Base-by-base conservation (phyloP, 2,888 invertebrate genomes). In the Drepanosiphum platanoidis region DNA sequence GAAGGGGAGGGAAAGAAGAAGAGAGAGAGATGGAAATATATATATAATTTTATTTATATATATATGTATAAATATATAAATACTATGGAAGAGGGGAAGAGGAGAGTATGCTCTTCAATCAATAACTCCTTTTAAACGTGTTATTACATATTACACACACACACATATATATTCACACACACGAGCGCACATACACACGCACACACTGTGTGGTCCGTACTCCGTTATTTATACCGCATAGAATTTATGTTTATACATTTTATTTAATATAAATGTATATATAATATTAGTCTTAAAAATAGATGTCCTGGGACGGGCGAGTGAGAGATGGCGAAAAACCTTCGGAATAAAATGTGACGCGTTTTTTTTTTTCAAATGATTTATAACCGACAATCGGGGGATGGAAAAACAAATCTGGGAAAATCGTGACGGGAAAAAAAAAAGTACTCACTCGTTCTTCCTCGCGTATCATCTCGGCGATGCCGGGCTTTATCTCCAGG, bases 381-480 rank as follows among this genome's bases (percentile, higher is more conserved):
- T 3, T 22, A 52, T 22, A 52, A 3, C 27, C 0, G 9, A 1
- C 2, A 9, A 61, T 11, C 18, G n/a, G 8, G 22, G 0, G 27
- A 2, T 27, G 22, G 61, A 27, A 61, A 61, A 5, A 5, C 3
- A 61, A 8, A 8, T 22, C 3, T 1, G 42, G 11, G 1, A 13
- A 42, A 8, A n/a, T n/a, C 3, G 52, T 1, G 7, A 5, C 3
- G 46, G 18, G 3, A 13, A 46, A 52, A 3, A 9, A 30, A 39
- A 13, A 39, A 27, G 18, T 86, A 95, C 96, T 96, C 90, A 96
- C 96, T 95, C 96, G 92, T 92, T 96, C 96, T 92, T 97, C 97
- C 93, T 97, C 97, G 90, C 96, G 94, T 90, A 97, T 97, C 96
- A 97, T 96, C 92, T 97, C 97, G 87, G 96, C 96, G 92, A 96